A percentile compares a stretch with the other conserved stretches of the same genome.
phyloP scores from a whole-genome alignment of 2,888 invertebrate species.

The Psococerastis gibbosa region DNA sequence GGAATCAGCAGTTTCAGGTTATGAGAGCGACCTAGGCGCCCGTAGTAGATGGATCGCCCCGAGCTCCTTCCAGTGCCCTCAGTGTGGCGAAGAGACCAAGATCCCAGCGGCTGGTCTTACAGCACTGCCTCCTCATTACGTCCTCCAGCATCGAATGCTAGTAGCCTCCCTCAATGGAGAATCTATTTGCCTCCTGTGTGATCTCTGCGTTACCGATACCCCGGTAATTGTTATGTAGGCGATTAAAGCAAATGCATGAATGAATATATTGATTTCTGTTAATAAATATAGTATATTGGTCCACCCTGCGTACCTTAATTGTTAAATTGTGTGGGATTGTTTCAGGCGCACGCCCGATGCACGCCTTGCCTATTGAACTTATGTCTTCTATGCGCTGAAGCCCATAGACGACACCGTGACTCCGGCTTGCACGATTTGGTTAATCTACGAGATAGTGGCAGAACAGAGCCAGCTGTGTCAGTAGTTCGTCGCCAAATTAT shows the following conservation, averaged over 20 bases:
- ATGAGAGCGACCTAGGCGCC: background rate
- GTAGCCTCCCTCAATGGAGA: background rate
- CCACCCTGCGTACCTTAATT: too few species aligned
- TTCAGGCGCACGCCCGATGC: background rate
- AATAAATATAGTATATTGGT: too few species aligned
- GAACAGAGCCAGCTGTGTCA: background rate
- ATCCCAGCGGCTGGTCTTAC: background rate
- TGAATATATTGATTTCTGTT: too few species aligned
- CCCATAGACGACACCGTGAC: background rate
- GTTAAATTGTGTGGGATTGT: too few species aligned
- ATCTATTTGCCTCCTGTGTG: background rate
- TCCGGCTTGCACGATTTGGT: background rate
- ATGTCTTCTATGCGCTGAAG: background rate
- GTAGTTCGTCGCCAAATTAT: background rate
- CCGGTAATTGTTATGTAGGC: background rate
- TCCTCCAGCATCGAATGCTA: slow-evolving; percentile 3
- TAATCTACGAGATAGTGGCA: background rate
- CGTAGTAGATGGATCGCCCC: background rate
- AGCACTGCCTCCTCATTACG: background rate
- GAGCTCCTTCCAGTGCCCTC: background rate
- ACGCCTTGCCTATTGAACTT: background rate
- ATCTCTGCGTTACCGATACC: background rate
- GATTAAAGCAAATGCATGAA: too few species aligned
- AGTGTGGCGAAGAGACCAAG: background rate
- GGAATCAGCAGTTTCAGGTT: background rate